These are phyloP conservation scores for Opisthograptis luteolata DNA, from an alignment of 2,888 invertebrate genomes.

Conservation along the genomic window DNA sequence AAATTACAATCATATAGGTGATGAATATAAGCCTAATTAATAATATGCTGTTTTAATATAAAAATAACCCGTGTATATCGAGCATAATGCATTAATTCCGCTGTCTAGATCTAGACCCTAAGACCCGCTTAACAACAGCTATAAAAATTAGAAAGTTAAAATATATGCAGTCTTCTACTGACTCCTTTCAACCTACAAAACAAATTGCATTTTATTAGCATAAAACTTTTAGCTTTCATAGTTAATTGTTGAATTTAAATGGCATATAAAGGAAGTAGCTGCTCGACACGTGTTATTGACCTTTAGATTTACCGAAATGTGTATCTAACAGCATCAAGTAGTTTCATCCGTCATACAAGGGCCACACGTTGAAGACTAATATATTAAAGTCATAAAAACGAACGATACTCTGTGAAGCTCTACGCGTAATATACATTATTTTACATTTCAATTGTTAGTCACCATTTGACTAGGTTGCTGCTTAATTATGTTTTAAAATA, in stretches of 20 bases:
- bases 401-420: constrained; percentile 3
- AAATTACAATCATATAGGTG: too few relatives aligned
- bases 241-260: constrained; percentile 69
- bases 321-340: constrained; percentile 28
- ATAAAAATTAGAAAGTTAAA: constrained; percentile 80
- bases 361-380: constrained; percentile 3
- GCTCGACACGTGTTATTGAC: constrained; percentile 55
- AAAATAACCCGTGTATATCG: constrained; percentile 28
- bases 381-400: constrained; percentile 7
- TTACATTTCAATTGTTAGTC: constrained; percentile 31
- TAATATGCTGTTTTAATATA: background rate
- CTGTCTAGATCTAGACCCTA: constrained; percentile 68
- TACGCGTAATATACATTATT: constrained; percentile 26
- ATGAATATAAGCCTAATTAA: too few relatives aligned
- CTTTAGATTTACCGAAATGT: constrained; percentile 52
- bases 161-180: constrained; percentile 72
- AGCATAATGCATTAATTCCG: constrained; percentile 48
- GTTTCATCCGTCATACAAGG: constrained; percentile 23
- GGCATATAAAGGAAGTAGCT: constrained; percentile 59
- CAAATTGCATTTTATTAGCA: constrained; percentile 80
- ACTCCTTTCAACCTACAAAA: constrained; percentile 78
- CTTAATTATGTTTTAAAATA: constrained; percentile 41
- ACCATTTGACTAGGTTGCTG: constrained; percentile 23
- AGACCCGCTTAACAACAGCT: constrained; percentile 71
- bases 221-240: constrained; percentile 75